Percentiles rank a stretch among this genome's conserved stretches.
Conservation (phyloP, 92 coral and sea anemone species). For the Desmophyllum pertusum region DNA sequence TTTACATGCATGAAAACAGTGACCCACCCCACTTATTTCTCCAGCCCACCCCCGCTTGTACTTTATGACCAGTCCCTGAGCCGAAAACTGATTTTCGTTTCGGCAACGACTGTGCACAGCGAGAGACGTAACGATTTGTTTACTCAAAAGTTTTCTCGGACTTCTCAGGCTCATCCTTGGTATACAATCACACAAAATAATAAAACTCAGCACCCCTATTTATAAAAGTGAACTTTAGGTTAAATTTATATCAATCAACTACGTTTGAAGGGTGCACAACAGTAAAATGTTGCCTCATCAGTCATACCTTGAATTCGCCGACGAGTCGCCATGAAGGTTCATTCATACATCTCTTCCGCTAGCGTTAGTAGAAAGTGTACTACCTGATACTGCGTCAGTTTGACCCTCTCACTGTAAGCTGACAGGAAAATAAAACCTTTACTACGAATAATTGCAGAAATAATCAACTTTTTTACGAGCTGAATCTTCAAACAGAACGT, state of each 20-base stretch:
- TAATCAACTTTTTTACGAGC: background rate
- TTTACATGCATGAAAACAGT: too few relatives aligned
- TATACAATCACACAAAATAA: background rate
- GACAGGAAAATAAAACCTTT: background rate
- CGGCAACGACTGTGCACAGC: too few relatives aligned
- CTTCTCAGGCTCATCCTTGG: too few relatives aligned
- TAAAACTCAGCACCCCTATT: background rate
- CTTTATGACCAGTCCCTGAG: too few relatives aligned
- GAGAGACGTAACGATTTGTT: background rate
- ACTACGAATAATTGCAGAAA: background rate
- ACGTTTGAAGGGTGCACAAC: background rate
- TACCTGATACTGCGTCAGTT: background rate
- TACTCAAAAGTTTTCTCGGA: too few relatives aligned
- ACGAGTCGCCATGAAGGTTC: background rate
- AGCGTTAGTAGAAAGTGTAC: background rate
- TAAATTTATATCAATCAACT: background rate
- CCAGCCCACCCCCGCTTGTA: too few relatives aligned
- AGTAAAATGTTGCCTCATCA: background rate
- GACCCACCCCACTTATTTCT: too few relatives aligned
- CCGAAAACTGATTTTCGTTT: too few relatives aligned
- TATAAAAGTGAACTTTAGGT: background rate
- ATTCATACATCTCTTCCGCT: background rate
- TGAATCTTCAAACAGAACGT: background rate
- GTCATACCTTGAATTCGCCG: background rate
- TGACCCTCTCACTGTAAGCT: background rate